Base-by-base conservation (phyloP, 2,797 vertebrate genomes). In the Chrosomus eos region DNA sequence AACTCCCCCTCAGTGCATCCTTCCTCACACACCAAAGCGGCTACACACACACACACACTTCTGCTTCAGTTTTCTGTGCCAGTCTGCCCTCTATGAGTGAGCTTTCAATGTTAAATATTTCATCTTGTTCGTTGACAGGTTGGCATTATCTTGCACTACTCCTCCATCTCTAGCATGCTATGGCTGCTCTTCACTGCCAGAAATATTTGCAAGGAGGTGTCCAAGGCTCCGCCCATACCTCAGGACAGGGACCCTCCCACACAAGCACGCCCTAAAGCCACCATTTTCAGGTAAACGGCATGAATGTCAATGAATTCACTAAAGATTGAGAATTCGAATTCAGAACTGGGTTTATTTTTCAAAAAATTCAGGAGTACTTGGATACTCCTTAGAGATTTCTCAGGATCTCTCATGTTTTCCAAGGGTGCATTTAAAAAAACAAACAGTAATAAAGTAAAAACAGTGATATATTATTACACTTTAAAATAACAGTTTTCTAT, bases 171-270 rank as follows among this genome's bases (percentile, higher is more conserved):
- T 80, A 95, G 97, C 36, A 95, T 98, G 95, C 92, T 99, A 71
- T 99, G 98, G 98, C 95, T 99, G 51, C 95, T 93, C 16, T 96
- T 97, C 82, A 97, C 96, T 10, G 97, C 97, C 87, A 96, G 97
- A 89, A 97, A 96, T 93, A 96, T 98, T 94, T 98, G 96, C 93
- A 95, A 95, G 89, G 97, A 98, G 90, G 96, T 98, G 89, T 96
- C 95, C 88, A 97, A 93, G 94, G 97, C 97, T 89, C 93, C 94
- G n/a, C 95, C 94, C 0, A 93, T 90, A 0, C 90, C 93, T 87
- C 93, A 92, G 8, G 95, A 95, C 62, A 90, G 93, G 79, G 96
- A 95, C 53, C 94, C 93, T 2, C 92, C 92, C 1, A 92, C 89
- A 45, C 88, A 91, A 84, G 88, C 87, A 16, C 86, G 70, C 19